phyloP scores from a whole-genome alignment of 2,888 invertebrate genomes.

The Cactoblastis cactorum region DNA sequence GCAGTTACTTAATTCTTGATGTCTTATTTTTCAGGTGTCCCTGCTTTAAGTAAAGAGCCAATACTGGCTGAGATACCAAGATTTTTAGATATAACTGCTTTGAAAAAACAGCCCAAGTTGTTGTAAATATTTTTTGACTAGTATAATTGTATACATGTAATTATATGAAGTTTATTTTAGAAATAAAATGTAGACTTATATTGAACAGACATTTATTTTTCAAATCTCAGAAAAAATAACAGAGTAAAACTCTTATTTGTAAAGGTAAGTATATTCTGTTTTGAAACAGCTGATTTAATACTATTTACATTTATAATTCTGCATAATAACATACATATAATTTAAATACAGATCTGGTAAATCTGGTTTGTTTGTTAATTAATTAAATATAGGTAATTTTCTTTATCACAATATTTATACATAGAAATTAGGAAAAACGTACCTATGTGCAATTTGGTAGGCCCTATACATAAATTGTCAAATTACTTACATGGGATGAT shows the following conservation, averaged over 20 bases:
- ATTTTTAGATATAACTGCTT: slow-evolving; percentile 83
- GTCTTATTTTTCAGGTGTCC: slow-evolving; percentile 47
- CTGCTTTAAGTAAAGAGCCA: slow-evolving; percentile 25
- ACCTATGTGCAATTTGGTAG: slow-evolving; percentile 22
- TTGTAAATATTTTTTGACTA: slow-evolving; percentile 42
- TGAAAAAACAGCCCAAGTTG: slow-evolving; percentile 84
- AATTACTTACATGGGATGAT: slow-evolving; percentile 3
- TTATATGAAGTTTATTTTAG: slow-evolving; percentile 17
- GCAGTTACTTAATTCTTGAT: too few relatives aligned
- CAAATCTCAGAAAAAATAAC: slow-evolving; percentile 73
- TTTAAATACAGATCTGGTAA: slow-evolving; percentile 13
- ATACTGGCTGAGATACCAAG: slow-evolving; percentile 62
- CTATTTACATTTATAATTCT: slow-evolving; percentile 12
- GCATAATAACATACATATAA: slow-evolving; percentile 13
- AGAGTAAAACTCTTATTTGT: slow-evolving; percentile 52
- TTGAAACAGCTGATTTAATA: slow-evolving; percentile 38
- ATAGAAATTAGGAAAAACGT: slow-evolving; percentile 19
- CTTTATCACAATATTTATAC: slow-evolving; percentile 24
- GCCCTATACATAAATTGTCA: slow-evolving; percentile 21
- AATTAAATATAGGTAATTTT: slow-evolving; percentile 18
- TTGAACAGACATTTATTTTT: slow-evolving; percentile 77
- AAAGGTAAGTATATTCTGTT: slow-evolving; percentile 32
- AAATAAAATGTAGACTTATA: slow-evolving; percentile 41
- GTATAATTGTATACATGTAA: slow-evolving; percentile 17
- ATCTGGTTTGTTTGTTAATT: slow-evolving; percentile 6